Base-by-base conservation (phyloP, 2,797 vertebrate genomes). In the Otus scops region DNA sequence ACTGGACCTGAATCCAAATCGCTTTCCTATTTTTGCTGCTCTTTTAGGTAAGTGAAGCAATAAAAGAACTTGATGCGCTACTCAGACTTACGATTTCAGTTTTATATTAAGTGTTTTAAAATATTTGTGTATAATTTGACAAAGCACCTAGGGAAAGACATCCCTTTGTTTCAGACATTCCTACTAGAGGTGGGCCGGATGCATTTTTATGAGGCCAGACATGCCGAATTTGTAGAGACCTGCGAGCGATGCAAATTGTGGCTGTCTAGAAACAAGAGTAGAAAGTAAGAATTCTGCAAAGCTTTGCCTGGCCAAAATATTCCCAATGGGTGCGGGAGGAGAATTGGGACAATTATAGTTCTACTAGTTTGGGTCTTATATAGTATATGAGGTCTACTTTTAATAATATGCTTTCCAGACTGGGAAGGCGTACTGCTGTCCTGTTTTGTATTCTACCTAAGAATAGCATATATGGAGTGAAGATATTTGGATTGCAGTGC, bases 11-110 rank as follows among this genome's bases (percentile, higher is more conserved):
- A 99, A 99, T 97, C 99, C 99, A 94, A 99, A 98, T 95, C 98
- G 98, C 85, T 99, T 99, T 97, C 98, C 99, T 97, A 98, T 99
- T 97, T 99, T 99, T 93, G 99, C 99, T 95, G 99, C 99, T 97
- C 98, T 99, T 95, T 98, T 99, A 98, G 99, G 99, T 99, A 97
- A 93, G 98, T 98, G 86, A 80, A 97, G 47, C 84, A 85, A 59
- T 81, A 63, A 82, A 73, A 83, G 50, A 79, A 79, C 54, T 86
- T 4, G 3, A 48, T 93, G 76, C 83, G 64, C 45, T 71, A 53
- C 57, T 90, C 65, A 78, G 38, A 60, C 22, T 88, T 84, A 36
- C 0, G 4, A 48, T 75, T 89, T 93, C 70, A 41, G n/a, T 80
- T 93, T 73, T 34, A 19, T 93, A 12, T 91, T 75, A 68, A 45